Conservation (phyloP, 2,113 vertebrate species). For the Trichechus manatus region DNA sequence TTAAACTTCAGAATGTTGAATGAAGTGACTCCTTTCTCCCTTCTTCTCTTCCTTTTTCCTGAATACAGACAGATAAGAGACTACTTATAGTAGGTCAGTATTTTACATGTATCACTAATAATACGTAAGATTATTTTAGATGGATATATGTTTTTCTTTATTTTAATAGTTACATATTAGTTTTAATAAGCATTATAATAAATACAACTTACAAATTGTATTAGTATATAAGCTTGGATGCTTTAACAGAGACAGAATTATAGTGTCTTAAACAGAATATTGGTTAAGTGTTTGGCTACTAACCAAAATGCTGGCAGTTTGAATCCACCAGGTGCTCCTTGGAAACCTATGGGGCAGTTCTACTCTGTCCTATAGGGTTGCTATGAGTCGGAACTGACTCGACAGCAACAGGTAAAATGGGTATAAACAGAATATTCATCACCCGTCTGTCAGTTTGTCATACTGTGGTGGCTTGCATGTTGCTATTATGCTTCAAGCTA, state of each 20-base stretch:
- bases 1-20: background rate
- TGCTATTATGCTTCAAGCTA: too few species aligned
- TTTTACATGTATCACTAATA: background rate
- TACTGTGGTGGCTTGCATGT: too few species aligned
- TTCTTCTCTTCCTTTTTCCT: background rate
- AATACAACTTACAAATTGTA: background rate
- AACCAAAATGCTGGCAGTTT: too few species aligned
- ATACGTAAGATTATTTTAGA: background rate
- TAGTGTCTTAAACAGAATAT: background rate
- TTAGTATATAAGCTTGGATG: background rate
- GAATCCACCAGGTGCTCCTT: too few species aligned
- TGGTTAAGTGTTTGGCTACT: too few species aligned
- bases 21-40: background rate
- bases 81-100: background rate
- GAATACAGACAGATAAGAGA: background rate
- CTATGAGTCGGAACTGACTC: too few species aligned
- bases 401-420: too few species aligned
- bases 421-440: too few species aligned
- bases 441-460: too few species aligned
- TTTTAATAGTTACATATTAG: background rate
- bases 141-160: background rate
- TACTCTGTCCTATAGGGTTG: too few species aligned
- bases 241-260: background rate
- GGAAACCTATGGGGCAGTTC: too few species aligned
- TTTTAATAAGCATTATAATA: background rate